A percentile compares a stretch with the other conserved stretches of the same genome.
These are phyloP conservation scores for Trypoxylus dichotomus DNA, from an alignment of 1,140 invertebrate species.

Conservation along the genomic window DNA sequence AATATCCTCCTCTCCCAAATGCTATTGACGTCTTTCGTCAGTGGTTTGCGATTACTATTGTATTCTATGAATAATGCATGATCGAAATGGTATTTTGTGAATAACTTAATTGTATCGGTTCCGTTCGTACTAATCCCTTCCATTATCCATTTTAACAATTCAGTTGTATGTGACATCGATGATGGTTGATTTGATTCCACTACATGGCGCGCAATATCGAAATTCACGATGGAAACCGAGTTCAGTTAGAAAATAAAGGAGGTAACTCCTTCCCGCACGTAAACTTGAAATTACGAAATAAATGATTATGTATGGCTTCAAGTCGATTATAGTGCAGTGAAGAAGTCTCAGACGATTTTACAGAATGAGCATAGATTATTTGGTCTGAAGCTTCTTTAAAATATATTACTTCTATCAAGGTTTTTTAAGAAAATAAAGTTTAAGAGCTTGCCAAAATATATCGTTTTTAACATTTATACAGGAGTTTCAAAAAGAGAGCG, in stretches of 20 bases:
- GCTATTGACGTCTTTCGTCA: not conserved
- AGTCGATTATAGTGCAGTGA: no score
- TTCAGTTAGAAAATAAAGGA: not conserved
- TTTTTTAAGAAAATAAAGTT: no score
- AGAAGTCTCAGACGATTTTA: no score
- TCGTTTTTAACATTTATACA: no score
- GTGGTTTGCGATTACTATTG: not conserved
- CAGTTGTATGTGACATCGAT: not conserved
- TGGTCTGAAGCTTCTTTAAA: no score
- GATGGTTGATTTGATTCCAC: not conserved
- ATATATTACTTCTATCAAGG: no score
- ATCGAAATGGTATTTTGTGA: not conserved
- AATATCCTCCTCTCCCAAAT: not conserved
- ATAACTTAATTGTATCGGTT: slow-evolving; percentile 7
- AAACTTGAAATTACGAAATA: no score
- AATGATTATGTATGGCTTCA: no score
- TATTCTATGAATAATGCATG: slow-evolving; percentile 3
- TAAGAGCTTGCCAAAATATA: no score
- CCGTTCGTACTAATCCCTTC: not conserved
- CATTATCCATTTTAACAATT: slow-evolving; percentile 4
- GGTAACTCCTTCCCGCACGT: not conserved
- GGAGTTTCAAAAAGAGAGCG: no score
- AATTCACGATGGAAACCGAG: not conserved
- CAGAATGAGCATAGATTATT: no score
- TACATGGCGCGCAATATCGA: not conserved